Evolutionary conservation across 2,113 vertebrate species (phyloP).

Genomic region (Progne subis): DNA sequence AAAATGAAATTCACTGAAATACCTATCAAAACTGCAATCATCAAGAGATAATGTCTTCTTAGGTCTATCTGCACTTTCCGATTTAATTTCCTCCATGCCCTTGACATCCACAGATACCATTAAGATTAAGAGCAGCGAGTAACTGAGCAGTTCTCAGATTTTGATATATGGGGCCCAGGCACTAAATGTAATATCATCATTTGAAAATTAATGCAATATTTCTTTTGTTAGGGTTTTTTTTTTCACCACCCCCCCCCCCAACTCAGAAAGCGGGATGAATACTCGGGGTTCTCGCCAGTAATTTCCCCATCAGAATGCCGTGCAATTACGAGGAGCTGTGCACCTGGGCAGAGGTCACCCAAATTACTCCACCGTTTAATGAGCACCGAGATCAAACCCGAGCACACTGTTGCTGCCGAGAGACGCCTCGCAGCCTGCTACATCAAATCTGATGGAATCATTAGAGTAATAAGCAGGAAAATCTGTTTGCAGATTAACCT

Average conservation of each 20-base stretch:
- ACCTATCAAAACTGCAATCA: conserved; percentile 99
- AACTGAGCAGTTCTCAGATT: conserved; percentile 90
- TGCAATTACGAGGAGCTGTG: conserved; percentile 91
- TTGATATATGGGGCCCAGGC: conserved; percentile 92
- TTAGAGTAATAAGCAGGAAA: conserved; percentile 99
- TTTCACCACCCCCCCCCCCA: not conserved
- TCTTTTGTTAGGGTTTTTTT: conserved; percentile 88
- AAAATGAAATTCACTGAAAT: conserved; percentile 99
- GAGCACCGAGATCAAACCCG: conserved; percentile 85
- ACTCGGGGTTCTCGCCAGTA: conserved; percentile 79
- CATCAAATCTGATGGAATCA: conserved; percentile 97
- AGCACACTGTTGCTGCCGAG: conserved; percentile 83
- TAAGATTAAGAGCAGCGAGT: conserved; percentile 99
- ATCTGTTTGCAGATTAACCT: conserved; percentile 98
- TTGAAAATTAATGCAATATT: conserved; percentile 99
- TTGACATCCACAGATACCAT: conserved; percentile 99
- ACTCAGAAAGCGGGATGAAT: conserved; percentile 74
- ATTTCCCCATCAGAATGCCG: conserved; percentile 89
- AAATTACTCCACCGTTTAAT: conserved; percentile 98
- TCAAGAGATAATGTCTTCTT: conserved; percentile 99
- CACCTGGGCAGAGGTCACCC: conserved; percentile 92
- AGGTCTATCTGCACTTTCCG: conserved; percentile 99
- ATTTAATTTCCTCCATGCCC: conserved; percentile 99
- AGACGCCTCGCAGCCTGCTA: conserved; percentile 82
- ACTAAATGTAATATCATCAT: conserved; percentile 99